Percentiles rank a stretch among this genome's conserved stretches.
Evolutionary conservation across 1,140 invertebrate genomes (phyloP).

Genomic region (Macrobrachium rosenbergii): DNA sequence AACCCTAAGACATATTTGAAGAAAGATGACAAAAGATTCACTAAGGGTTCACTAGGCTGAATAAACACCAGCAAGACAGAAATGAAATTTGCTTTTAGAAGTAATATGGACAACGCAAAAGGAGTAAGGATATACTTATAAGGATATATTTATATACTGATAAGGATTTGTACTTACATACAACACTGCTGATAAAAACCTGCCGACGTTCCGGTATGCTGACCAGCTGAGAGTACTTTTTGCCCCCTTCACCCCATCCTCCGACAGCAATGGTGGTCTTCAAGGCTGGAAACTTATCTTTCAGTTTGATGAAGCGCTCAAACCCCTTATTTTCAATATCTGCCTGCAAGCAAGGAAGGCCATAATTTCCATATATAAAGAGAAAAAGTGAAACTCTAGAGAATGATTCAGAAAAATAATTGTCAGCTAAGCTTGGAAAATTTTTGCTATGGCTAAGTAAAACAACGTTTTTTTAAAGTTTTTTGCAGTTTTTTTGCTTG

Average conservation of each 20-base stretch:
- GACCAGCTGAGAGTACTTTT: slow-evolving; percentile 43
- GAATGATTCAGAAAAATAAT: too few relatives aligned
- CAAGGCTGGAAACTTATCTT: slow-evolving; percentile 18
- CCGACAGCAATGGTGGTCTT: slow-evolving; percentile 41
- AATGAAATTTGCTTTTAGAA: not conserved
- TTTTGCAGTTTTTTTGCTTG: too few relatives aligned
- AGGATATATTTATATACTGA: not conserved
- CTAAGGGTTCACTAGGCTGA: too few relatives aligned
- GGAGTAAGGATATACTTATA: not conserved
- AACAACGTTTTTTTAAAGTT: too few relatives aligned
- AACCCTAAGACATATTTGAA: too few relatives aligned
- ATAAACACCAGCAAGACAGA: too few relatives aligned
- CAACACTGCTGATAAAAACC: slow-evolving; percentile 30
- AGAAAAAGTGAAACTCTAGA: too few relatives aligned
- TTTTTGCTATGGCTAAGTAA: too few relatives aligned
- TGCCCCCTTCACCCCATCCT: slow-evolving; percentile 38
- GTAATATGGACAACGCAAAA: not conserved
- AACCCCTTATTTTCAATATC: slow-evolving; percentile 26
- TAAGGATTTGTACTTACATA: not conserved
- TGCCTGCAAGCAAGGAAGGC: not conserved
- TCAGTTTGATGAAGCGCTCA: slow-evolving; percentile 14
- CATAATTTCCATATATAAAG: too few relatives aligned
- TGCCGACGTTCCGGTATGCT: slow-evolving; percentile 12
- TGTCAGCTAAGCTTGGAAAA: too few relatives aligned
- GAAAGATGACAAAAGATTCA: too few relatives aligned